Conservation (phyloP, 2,113 vertebrate genomes). For the Rhodinocichla rosea region DNA sequence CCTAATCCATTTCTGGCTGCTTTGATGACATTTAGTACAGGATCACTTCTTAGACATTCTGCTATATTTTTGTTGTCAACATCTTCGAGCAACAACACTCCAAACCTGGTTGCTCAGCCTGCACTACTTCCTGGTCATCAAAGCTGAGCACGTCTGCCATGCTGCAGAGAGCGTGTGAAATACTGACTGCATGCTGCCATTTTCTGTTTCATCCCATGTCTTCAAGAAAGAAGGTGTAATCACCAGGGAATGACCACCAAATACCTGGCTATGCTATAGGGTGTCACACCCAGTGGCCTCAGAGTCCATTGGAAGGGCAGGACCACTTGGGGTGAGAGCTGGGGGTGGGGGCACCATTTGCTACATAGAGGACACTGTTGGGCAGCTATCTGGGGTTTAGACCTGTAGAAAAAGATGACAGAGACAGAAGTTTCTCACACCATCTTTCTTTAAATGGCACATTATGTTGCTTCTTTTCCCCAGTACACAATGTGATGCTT, state of each 20-base stretch:
- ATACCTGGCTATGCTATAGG: background rate
- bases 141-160: background rate
- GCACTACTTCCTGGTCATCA: background rate
- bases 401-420: background rate
- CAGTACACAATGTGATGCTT: background rate
- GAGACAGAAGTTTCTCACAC: background rate
- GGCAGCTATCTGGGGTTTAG: background rate
- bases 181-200: background rate
- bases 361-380: background rate
- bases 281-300: background rate
- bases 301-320: accelerated
- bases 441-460: background rate
- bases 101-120: background rate
- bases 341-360: background rate
- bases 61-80: background rate
- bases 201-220: background rate
- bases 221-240: background rate
- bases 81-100: background rate
- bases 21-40: background rate
- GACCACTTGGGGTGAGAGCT: background rate
- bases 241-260: background rate
- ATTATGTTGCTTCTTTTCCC: background rate
- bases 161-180: background rate
- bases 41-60: background rate
- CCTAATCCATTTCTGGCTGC: background rate